Conservation (phyloP, 2,113 vertebrate species). For the Heteronetta atricapilla region DNA sequence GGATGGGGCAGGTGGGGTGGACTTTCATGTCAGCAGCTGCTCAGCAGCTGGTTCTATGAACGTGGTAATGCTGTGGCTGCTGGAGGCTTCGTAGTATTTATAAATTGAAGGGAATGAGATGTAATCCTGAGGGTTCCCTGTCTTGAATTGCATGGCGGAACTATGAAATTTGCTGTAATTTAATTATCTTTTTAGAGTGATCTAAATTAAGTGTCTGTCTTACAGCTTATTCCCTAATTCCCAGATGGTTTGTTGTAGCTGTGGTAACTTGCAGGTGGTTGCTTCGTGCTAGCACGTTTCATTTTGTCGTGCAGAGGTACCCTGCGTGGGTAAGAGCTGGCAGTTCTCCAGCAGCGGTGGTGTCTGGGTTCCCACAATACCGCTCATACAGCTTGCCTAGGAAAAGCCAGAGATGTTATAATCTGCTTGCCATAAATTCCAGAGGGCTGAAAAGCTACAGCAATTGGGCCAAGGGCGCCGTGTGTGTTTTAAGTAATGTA, state of each 20-base stretch:
- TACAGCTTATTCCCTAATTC: not conserved
- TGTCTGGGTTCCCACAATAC: not conserved
- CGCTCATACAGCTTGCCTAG: not conserved
- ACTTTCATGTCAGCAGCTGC: not conserved
- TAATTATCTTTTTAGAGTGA: not conserved
- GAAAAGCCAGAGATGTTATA: not conserved
- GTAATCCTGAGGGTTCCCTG: constrained; percentile 4
- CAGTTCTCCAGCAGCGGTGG: not conserved
- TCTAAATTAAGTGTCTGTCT: constrained; percentile 8
- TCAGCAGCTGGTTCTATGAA: not conserved
- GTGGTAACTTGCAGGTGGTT: constrained; percentile 35
- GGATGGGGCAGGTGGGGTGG: not conserved
- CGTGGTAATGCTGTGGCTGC: not conserved
- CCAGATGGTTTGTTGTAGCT: constrained; percentile 2
- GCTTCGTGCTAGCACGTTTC: not conserved
- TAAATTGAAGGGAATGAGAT: not conserved
- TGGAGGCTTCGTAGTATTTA: not conserved
- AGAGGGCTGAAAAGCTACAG: not conserved
- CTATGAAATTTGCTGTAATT: constrained; percentile 8
- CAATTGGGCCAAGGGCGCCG: not conserved
- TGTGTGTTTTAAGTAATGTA: not conserved
- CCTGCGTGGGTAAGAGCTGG: not conserved
- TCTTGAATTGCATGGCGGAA: not conserved
- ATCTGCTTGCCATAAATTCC: not conserved
- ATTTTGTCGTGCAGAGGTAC: not conserved